Evolutionary conservation across 2,797 vertebrate genomes (phyloP).

Genomic region (Gymnoscopelus microlampas): DNA sequence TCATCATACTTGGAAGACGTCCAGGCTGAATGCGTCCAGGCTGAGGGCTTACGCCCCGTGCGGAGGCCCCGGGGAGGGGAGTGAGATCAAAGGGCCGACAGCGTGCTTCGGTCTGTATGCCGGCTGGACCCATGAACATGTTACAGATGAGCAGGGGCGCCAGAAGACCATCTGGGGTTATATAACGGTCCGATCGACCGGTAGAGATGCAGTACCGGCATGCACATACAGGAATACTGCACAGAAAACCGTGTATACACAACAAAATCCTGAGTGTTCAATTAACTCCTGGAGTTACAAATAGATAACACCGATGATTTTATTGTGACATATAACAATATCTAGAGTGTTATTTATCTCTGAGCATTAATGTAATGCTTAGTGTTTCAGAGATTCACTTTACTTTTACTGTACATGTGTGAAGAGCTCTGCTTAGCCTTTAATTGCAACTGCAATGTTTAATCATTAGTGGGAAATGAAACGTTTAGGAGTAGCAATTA

Average conservation of each 20-base stretch:
- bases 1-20: slow-evolving; percentile 53
- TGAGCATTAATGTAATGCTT: no score
- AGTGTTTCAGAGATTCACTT: no score
- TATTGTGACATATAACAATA: no score
- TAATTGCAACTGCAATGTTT: not conserved
- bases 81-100: slow-evolving; percentile 62
- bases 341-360: no score
- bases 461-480: not conserved
- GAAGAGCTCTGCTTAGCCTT: not conserved
- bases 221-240: slow-evolving; percentile 9
- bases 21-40: slow-evolving; percentile 50
- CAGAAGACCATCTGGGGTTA: slow-evolving; percentile 68
- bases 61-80: slow-evolving; percentile 49
- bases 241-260: not conserved
- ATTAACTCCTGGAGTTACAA: no score
- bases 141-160: slow-evolving; percentile 75
- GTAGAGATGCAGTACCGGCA: slow-evolving; percentile 15
- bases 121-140: slow-evolving; percentile 68
- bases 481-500: slow-evolving; percentile 10
- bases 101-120: slow-evolving; percentile 54
- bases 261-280: slow-evolving; percentile 11
- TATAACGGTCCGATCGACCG: slow-evolving; percentile 52
- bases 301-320: no score
- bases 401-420: not conserved
- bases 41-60: slow-evolving; percentile 44